A percentile compares a stretch with the other conserved stretches of the same genome.
These are phyloP conservation scores for Stenurella melanura DNA, from an alignment of 2,888 invertebrate species.

Conservation along the genomic window DNA sequence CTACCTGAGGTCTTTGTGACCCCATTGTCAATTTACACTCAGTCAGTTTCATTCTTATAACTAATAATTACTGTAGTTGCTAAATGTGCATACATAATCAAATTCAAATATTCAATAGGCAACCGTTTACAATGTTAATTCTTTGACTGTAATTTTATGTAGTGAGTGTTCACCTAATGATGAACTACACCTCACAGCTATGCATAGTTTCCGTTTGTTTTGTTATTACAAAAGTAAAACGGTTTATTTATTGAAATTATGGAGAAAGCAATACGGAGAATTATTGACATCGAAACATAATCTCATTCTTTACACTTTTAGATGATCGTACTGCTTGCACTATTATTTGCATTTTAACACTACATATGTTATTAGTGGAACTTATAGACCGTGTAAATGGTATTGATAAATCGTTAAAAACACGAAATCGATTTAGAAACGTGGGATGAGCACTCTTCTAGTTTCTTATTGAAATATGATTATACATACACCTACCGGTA, in stretches of 20 bases:
- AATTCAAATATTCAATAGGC: background rate
- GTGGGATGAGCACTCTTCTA: no score
- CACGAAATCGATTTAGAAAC: background rate
- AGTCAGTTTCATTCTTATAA: background rate
- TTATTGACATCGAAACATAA: conserved; percentile 40
- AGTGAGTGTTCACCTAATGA: conserved; percentile 7
- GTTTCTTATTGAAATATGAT: no score
- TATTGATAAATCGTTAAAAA: background rate
- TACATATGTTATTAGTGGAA: background rate
- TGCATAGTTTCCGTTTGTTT: conserved; percentile 8
- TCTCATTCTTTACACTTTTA: conserved; percentile 22
- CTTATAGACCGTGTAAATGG: conserved; percentile 26
- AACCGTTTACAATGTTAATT: background rate
- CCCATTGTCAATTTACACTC: background rate
- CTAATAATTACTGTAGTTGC: background rate
- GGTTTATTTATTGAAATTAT: conserved; percentile 17
- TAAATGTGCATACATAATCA: background rate
- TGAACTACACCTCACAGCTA: conserved; percentile 2
- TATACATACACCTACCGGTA: no score
- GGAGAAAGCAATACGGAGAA: conserved; percentile 27
- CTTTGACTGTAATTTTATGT: background rate
- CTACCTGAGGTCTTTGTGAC: background rate
- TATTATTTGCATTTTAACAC: conserved; percentile 10
- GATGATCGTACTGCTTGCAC: background rate
- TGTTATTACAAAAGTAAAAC: conserved; percentile 30